phyloP scores from a whole-genome alignment of 37 sponge, comb jelly and placozoan species.

The Amphimedon queenslandica region DNA sequence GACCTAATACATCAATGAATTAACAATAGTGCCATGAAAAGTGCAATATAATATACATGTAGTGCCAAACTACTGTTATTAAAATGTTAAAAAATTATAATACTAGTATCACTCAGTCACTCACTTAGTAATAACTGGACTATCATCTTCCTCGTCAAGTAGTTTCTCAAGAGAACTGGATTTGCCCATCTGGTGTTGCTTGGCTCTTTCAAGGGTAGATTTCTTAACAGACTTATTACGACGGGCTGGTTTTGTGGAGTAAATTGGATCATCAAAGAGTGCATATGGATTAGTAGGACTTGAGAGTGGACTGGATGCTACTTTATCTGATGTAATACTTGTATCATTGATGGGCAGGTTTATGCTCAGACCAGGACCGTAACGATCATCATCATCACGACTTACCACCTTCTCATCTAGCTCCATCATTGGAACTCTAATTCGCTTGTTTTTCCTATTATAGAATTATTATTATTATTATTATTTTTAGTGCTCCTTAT shows the following conservation, averaged over 20 bases:
- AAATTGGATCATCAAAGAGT: background rate
- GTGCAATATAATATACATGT: too few species aligned
- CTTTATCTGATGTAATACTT: background rate
- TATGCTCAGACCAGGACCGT: background rate
- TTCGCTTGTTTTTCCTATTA: background rate
- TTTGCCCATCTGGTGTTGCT: background rate
- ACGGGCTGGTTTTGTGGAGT: background rate
- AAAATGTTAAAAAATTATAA: background rate
- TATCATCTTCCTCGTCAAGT: background rate
- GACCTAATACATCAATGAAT: background rate
- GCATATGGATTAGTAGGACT: background rate
- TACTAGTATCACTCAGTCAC: background rate
- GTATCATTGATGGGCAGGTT: background rate
- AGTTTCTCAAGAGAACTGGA: background rate
- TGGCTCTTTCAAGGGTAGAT: background rate
- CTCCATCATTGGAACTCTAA: background rate
- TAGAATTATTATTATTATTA: too few species aligned
- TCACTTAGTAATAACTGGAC: background rate
- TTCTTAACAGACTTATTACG: background rate
- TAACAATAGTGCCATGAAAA: background rate
- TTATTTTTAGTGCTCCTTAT: background rate
- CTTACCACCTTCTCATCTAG: too few species aligned
- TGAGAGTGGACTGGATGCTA: background rate
- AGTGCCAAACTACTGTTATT: too few species aligned
- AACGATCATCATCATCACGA: constrained; percentile 8